phyloP scores from a whole-genome alignment of 2,888 invertebrate species.

The Ichneumoninae sp. region DNA sequence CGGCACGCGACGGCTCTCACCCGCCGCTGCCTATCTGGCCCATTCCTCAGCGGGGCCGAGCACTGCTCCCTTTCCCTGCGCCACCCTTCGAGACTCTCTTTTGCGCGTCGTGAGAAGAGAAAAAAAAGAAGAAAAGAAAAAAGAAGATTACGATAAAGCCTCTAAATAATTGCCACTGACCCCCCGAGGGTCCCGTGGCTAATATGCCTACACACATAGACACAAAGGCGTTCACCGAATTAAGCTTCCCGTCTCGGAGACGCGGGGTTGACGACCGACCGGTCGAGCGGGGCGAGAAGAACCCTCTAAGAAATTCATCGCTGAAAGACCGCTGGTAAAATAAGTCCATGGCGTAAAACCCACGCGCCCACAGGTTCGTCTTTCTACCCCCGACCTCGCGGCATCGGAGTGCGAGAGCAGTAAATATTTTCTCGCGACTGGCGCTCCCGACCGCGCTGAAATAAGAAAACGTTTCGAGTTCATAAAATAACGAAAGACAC shows the following conservation, averaged over 20 bases:
- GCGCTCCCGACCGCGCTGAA: constrained; percentile 11
- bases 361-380: neutral
- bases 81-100: constrained; percentile 70
- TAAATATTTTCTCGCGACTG: constrained; percentile 51
- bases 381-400: neutral
- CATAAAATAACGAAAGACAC: constrained; percentile 41
- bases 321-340: constrained; percentile 31
- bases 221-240: constrained; percentile 56
- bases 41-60: constrained; percentile 76
- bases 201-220: constrained; percentile 68
- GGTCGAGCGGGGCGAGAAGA: neutral
- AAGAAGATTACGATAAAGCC: constrained; percentile 77
- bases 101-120: constrained; percentile 74
- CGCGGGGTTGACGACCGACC: constrained; percentile 48
- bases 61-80: constrained; percentile 39
- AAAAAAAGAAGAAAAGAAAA: constrained; percentile 19
- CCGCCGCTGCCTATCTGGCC: constrained; percentile 77
- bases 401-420: constrained; percentile 20
- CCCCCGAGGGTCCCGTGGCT: constrained; percentile 70
- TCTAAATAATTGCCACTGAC: constrained; percentile 79
- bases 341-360: neutral
- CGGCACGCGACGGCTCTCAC: constrained; percentile 78
- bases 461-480: constrained; percentile 47
- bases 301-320: constrained; percentile 53
- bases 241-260: constrained; percentile 34